These are phyloP conservation scores for Branchinecta lindahli DNA, from an alignment of 1,140 invertebrate genomes.

Conservation along the genomic window DNA sequence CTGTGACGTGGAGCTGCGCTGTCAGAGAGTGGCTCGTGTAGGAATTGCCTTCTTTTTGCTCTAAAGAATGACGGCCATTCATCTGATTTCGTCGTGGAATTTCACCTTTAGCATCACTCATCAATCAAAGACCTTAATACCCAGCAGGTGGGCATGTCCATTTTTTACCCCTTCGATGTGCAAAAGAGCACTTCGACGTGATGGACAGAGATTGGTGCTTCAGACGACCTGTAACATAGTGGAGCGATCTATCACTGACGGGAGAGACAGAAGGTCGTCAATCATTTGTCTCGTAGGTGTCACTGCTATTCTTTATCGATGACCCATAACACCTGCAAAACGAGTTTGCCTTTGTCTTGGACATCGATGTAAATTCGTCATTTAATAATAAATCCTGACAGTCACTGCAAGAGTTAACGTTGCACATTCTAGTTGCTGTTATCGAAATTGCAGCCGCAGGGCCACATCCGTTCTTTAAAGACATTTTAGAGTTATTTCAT, in stretches of 20 bases:
- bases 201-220: not conserved
- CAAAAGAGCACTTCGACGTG: not conserved
- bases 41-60: not conserved
- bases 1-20: no score
- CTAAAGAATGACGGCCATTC: not conserved
- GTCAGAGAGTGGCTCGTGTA: no score
- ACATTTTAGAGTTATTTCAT: no score
- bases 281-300: not conserved
- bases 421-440: no score
- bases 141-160: slow-evolving; percentile 5
- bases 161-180: slow-evolving; percentile 1
- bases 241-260: not conserved
- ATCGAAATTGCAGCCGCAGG: no score
- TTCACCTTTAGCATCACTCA: slow-evolving; percentile 6
- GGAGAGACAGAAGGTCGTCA: not conserved
- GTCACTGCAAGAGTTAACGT: no score
- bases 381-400: not conserved
- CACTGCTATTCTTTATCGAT: slow-evolving; percentile 3
- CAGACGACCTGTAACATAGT: not conserved
- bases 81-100: slow-evolving; percentile 2
- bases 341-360: not conserved
- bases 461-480: no score
- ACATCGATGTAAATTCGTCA: not conserved
- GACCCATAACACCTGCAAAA: not conserved
- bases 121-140: not conserved